Percentiles rank a stretch among this genome's conserved stretches.
Evolutionary conservation across 2,113 vertebrate species (phyloP).

Genomic region (Chauna torquata): DNA sequence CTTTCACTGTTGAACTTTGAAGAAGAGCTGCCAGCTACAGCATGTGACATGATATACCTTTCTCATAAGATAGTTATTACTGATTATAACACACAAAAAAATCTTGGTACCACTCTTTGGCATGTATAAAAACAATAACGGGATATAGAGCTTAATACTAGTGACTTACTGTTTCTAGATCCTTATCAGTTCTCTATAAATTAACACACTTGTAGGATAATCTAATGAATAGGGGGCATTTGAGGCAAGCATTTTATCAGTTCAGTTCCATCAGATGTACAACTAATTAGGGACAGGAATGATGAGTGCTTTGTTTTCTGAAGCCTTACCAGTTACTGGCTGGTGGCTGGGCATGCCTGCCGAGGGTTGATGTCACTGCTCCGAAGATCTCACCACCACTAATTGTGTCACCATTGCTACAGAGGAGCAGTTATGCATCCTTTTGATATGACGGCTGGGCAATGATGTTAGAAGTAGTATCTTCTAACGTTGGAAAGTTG

Average conservation of each 20-base stretch:
- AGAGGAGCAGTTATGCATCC: not conserved
- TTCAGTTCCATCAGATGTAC: not conserved
- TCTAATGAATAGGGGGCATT: not conserved
- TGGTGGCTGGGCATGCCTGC: not conserved
- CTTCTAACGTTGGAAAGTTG: not conserved
- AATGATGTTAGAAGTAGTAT: fast-evolving
- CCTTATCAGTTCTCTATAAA: not conserved
- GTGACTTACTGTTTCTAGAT: fast-evolving
- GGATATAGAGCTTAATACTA: not conserved
- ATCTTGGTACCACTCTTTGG: not conserved
- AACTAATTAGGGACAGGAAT: not conserved
- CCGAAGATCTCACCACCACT: not conserved
- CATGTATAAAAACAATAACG: not conserved
- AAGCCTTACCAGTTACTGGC: not conserved
- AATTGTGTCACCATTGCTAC: not conserved
- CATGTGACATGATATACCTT: not conserved
- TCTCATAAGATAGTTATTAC: not conserved
- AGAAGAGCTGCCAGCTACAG: not conserved
- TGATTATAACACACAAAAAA: not conserved
- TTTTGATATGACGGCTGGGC: fast-evolving
- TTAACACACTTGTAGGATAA: not conserved
- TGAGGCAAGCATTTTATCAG: not conserved
- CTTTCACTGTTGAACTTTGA: not conserved
- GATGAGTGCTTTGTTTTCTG: not conserved
- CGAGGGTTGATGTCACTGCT: not conserved